These are phyloP conservation scores for Odontamblyopus rebecca DNA, from an alignment of 2,797 vertebrate species.

Conservation along the genomic window DNA sequence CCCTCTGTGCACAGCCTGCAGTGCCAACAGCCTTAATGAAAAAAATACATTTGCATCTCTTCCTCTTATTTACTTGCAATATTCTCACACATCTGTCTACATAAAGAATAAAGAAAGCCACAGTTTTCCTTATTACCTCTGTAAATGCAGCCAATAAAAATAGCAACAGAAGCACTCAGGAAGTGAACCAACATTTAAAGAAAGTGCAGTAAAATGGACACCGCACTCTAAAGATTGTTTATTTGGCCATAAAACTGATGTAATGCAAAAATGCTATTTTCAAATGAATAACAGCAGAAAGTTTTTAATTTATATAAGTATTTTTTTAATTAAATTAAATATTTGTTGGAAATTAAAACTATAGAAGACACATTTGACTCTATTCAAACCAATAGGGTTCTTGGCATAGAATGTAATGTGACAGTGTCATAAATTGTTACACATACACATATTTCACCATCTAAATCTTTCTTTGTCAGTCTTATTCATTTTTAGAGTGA, in stretches of 20 bases:
- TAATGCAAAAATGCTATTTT: constrained; percentile 48
- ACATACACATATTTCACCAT: neutral
- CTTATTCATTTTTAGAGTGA: neutral
- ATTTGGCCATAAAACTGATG: constrained; percentile 58
- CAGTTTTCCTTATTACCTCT: constrained; percentile 28
- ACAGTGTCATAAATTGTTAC: neutral
- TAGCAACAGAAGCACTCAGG: constrained; percentile 48
- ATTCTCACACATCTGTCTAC: constrained; percentile 51
- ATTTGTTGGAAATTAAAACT: no score
- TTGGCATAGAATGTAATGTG: neutral
- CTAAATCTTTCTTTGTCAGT: neutral
- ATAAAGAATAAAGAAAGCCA: constrained; percentile 21
- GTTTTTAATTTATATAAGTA: constrained; percentile 22
- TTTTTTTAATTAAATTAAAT: no score
- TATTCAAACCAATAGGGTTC: no score
- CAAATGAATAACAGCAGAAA: constrained; percentile 47
- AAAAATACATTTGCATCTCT: constrained; percentile 44
- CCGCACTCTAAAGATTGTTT: constrained; percentile 37
- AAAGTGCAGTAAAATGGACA: constrained; percentile 18
- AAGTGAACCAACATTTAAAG: constrained; percentile 40
- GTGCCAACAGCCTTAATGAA: constrained; percentile 44
- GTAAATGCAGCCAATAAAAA: constrained; percentile 37
- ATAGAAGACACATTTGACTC: no score
- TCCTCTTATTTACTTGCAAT: constrained; percentile 28
- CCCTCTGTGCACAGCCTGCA: constrained; percentile 29